Evolutionary conservation across 2,797 vertebrate genomes (phyloP).

Genomic region (Gephyroberyx darwinii): DNA sequence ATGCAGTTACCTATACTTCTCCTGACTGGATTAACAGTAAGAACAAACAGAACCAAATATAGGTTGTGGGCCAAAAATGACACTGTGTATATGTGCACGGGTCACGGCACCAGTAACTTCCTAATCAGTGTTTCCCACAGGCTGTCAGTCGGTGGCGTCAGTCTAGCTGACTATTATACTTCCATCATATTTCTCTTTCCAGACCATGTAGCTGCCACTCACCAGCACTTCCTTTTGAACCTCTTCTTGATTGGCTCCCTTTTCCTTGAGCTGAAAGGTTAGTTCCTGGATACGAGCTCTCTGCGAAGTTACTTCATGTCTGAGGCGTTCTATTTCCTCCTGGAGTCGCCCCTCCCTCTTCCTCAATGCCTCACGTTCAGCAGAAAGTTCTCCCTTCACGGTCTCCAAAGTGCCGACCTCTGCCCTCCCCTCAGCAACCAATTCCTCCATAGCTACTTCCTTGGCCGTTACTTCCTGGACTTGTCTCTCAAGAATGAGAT

Average conservation of each 20-base stretch:
- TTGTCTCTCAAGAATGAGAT: conserved; percentile 68
- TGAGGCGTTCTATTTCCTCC: conserved; percentile 78
- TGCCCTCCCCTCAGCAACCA: conserved; percentile 61
- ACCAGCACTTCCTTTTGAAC: conserved; percentile 82
- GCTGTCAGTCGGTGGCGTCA: too few species aligned
- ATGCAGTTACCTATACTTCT: too few species aligned
- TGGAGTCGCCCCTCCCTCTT: conserved; percentile 74
- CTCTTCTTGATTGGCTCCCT: conserved; percentile 63
- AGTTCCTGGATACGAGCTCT: conserved; percentile 68
- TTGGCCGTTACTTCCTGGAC: conserved; percentile 66
- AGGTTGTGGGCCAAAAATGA: too few species aligned
- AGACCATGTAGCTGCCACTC: conserved; percentile 44
- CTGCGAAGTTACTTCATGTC: conserved; percentile 72
- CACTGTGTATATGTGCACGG: too few species aligned
- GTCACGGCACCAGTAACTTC: too few species aligned
- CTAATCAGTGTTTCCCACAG: too few species aligned
- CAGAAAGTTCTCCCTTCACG: conserved; percentile 70
- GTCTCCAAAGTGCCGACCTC: conserved; percentile 69
- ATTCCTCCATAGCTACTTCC: conserved; percentile 68
- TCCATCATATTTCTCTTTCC: too few species aligned
- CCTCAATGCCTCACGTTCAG: conserved; percentile 71
- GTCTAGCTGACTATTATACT: too few species aligned
- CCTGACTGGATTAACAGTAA: neutral
- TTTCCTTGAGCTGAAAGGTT: conserved; percentile 69
- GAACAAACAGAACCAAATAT: too few species aligned